phyloP scores from a whole-genome alignment of 2,797 vertebrate genomes.

The Uromys caudimaculatus region DNA sequence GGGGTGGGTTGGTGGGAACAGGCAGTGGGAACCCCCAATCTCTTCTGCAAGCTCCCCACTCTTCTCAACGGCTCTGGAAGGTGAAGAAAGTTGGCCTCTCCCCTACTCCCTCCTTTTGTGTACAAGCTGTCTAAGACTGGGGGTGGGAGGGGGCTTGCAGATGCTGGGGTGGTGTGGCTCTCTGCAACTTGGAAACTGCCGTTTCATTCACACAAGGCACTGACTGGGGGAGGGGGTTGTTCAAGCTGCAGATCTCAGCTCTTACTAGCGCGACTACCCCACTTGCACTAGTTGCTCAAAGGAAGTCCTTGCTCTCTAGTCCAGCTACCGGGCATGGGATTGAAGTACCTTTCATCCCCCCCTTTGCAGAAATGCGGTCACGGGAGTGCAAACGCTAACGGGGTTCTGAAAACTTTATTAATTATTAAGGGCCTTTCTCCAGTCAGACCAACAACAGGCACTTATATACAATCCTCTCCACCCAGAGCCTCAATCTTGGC shows the following conservation, averaged over 20 bases:
- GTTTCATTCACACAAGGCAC: constrained; percentile 84
- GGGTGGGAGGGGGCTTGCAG: constrained; percentile 80
- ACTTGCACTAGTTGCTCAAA: not conserved
- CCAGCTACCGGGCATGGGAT: not conserved
- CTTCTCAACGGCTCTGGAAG: constrained; percentile 77
- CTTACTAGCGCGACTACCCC: not conserved
- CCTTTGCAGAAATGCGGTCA: constrained; percentile 32
- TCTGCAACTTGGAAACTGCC: constrained; percentile 86
- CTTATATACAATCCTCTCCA: not conserved
- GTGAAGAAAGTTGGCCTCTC: constrained; percentile 84
- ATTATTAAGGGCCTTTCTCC: constrained; percentile 51
- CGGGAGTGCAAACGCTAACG: not conserved
- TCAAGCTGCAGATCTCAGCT: constrained; percentile 47
- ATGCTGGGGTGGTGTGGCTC: constrained; percentile 72
- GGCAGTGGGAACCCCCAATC: not conserved
- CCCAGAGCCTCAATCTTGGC: not conserved
- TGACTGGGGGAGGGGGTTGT: constrained; percentile 65
- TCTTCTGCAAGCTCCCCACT: constrained; percentile 61
- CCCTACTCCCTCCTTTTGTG: constrained; percentile 87
- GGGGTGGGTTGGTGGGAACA: not conserved
- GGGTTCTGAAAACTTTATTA: constrained; percentile 71
- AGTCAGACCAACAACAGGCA: not conserved
- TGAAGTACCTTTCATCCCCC: not conserved
- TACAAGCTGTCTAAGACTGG: constrained; percentile 81
- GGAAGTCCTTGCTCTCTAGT: not conserved